A percentile compares a stretch with the other conserved stretches of the same genome.
Conservation (phyloP, 2,888 invertebrate species). For the Autographa gamma region DNA sequence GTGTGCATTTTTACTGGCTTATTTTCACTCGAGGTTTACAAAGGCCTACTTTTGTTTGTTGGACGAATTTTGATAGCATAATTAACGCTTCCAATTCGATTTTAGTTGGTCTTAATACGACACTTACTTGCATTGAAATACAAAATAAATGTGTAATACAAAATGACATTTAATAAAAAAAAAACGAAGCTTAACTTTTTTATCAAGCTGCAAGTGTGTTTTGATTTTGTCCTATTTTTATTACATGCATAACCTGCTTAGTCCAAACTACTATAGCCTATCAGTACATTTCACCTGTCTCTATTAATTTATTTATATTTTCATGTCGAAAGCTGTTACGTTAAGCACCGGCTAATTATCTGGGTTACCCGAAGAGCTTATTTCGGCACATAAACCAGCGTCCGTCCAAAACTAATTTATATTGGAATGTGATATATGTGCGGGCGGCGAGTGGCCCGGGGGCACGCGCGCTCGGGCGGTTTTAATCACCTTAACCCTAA, state of each 20-base stretch:
- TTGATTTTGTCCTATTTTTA: no score
- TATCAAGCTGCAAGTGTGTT: no score
- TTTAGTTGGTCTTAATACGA: background rate
- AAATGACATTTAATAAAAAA: background rate
- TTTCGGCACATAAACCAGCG: conserved; percentile 82
- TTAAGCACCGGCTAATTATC: conserved; percentile 74
- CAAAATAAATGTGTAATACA: background rate
- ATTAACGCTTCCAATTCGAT: conserved; percentile 3
- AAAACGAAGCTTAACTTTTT: no score
- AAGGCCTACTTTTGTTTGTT: conserved; percentile 46
- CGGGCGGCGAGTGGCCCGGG: conserved; percentile 72
- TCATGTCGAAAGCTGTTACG: conserved; percentile 62
- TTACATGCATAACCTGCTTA: background rate
- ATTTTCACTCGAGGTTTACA: conserved; percentile 50
- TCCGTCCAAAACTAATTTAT: conserved; percentile 86
- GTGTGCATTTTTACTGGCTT: conserved; percentile 51
- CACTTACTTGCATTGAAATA: background rate
- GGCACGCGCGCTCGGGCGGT: conserved; percentile 80
- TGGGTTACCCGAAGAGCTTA: conserved; percentile 72
- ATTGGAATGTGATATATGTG: conserved; percentile 88
- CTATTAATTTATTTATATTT: conserved; percentile 57
- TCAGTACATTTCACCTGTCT: conserved; percentile 38
- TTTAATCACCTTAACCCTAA: conserved; percentile 84
- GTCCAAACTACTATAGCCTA: conserved; percentile 26
- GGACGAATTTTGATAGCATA: conserved; percentile 14